Percentiles rank a stretch among this genome's conserved stretches.
Conservation (phyloP, 1,140 invertebrate genomes). For the Camponotus pennsylvanicus region DNA sequence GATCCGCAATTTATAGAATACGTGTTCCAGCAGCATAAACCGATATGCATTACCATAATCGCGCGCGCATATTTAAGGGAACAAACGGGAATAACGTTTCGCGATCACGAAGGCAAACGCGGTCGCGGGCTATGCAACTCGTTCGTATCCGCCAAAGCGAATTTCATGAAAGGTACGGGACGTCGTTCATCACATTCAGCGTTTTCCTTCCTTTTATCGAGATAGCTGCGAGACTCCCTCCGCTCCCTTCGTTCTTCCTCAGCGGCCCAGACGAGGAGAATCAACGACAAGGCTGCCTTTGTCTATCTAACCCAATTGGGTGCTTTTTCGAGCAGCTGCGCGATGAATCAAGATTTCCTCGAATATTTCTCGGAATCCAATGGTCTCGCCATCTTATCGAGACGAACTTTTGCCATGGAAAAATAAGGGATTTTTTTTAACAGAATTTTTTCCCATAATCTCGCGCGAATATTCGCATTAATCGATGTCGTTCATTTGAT, state of each 20-base stretch:
- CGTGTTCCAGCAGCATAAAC: slow-evolving; percentile 37
- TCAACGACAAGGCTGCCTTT: slow-evolving; percentile 48
- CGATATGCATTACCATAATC: slow-evolving; percentile 52
- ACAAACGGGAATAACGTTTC: slow-evolving; percentile 54
- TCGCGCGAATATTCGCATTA: background rate
- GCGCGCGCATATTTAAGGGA: slow-evolving; percentile 24
- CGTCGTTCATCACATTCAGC: slow-evolving; percentile 60
- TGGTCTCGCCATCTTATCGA: slow-evolving; percentile 25
- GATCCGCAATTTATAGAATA: slow-evolving; percentile 47
- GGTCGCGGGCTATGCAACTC: slow-evolving; percentile 32
- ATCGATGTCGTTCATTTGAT: slow-evolving; percentile 3
- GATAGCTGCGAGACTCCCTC: slow-evolving; percentile 37
- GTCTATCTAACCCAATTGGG: slow-evolving; percentile 53
- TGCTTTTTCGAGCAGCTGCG: slow-evolving; percentile 55
- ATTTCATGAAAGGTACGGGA: slow-evolving; percentile 55
- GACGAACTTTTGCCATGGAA: background rate
- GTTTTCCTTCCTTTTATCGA: slow-evolving; percentile 60
- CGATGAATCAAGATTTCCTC: slow-evolving; percentile 60
- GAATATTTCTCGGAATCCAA: slow-evolving; percentile 52
- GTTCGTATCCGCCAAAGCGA: slow-evolving; percentile 58
- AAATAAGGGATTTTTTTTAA: slow-evolving; percentile 3
- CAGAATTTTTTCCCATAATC: slow-evolving; percentile 24
- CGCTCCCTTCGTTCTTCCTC: background rate
- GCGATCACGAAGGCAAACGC: slow-evolving; percentile 59
- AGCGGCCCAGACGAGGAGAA: slow-evolving; percentile 33